These are phyloP conservation scores for Diaprepes abbreviatus DNA, from an alignment of 2,888 invertebrate species.

Conservation along the genomic window DNA sequence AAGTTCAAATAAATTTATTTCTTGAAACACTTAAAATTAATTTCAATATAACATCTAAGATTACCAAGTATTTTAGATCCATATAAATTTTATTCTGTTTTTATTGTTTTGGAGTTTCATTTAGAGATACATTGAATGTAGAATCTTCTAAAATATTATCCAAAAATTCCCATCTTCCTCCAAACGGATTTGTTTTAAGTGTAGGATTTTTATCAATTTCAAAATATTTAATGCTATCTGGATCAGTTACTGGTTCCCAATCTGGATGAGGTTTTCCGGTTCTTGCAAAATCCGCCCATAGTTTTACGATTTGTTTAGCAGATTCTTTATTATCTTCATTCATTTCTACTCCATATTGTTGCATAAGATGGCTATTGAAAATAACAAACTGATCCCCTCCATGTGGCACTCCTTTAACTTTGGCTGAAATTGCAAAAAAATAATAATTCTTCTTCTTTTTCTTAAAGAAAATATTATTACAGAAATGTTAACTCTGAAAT, in stretches of 20 bases:
- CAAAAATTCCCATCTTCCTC: conserved; percentile 19
- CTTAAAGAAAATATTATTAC: no score
- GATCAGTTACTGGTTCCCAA: conserved; percentile 32
- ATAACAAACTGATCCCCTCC: background rate
- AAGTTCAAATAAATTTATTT: no score
- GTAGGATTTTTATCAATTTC: conserved; percentile 6
- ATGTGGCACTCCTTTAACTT: background rate
- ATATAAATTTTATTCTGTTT: no score
- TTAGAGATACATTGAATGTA: no score
- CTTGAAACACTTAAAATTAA: no score
- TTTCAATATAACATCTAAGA: no score
- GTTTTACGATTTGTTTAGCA: conserved; percentile 7
- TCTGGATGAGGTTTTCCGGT: conserved; percentile 22
- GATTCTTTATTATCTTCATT: conserved; percentile 6
- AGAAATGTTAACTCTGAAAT: no score
- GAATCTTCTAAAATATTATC: conserved; percentile 8
- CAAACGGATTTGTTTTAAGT: conserved; percentile 15
- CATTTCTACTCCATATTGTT: background rate
- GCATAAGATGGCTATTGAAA: background rate
- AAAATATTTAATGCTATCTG: conserved; percentile 10
- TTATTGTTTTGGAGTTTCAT: no score
- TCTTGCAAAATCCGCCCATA: conserved; percentile 38
- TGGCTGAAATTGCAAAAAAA: background rate
- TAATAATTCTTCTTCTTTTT: no score
- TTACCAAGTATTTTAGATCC: no score